phyloP scores from a whole-genome alignment of 1,140 invertebrate species.

The Drosophila lacertosa region DNA sequence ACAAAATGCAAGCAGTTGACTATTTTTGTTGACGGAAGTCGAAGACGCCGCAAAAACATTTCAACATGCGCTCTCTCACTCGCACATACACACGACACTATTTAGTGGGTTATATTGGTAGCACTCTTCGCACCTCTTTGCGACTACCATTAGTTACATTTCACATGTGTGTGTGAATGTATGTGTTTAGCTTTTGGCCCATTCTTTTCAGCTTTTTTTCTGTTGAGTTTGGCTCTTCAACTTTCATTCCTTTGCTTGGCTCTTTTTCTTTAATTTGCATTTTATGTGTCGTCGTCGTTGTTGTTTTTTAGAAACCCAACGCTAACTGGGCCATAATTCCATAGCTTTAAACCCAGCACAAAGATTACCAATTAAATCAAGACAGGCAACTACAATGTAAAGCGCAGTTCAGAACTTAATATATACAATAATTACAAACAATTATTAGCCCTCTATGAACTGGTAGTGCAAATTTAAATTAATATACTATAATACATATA shows the following conservation, averaged over 20 bases:
- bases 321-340: conserved; percentile 34
- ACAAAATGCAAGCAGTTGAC: conserved; percentile 44
- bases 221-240: conserved; percentile 58
- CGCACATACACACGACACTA: conserved; percentile 12
- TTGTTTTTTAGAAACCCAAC: conserved; percentile 38
- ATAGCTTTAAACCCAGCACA: too few relatives aligned
- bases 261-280: conserved; percentile 75
- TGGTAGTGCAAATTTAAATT: not conserved
- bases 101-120: conserved; percentile 40
- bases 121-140: conserved; percentile 56
- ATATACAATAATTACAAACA: not conserved
- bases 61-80: not conserved
- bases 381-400: not conserved
- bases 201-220: conserved; percentile 54
- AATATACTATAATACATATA: not conserved
- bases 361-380: not conserved
- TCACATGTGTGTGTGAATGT: conserved; percentile 38
- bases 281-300: conserved; percentile 45
- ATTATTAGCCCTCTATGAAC: not conserved
- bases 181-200: conserved; percentile 54
- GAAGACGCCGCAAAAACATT: conserved; percentile 32
- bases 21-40: conserved; percentile 76
- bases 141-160: conserved; percentile 25
- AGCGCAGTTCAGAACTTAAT: not conserved
- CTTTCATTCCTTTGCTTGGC: conserved; percentile 63